These are phyloP conservation scores for Chaenocephalus aceratus DNA, from an alignment of 2,113 vertebrate genomes.

Conservation along the genomic window DNA sequence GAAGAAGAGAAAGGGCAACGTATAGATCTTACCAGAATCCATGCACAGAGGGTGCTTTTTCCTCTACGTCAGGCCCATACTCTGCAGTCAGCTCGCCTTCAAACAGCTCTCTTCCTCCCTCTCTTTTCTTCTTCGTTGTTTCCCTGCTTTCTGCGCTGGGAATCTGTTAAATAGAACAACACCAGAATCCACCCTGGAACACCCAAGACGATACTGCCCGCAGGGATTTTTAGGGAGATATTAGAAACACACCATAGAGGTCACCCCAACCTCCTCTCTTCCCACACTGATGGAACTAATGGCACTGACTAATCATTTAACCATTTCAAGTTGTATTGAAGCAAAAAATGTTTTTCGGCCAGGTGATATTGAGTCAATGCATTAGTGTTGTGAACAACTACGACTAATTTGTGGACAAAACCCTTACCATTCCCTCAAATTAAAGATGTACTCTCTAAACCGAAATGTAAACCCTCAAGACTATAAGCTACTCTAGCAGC, in stretches of 20 bases:
- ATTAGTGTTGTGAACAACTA: slow-evolving; percentile 21
- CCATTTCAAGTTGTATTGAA: slow-evolving; percentile 33
- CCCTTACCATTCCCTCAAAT: slow-evolving; percentile 37
- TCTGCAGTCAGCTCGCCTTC: slow-evolving; percentile 58
- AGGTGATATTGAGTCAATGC: slow-evolving; percentile 14
- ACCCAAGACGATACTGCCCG: slow-evolving; percentile 93
- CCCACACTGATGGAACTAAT: slow-evolving; percentile 61
- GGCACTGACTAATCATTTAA: slow-evolving; percentile 35
- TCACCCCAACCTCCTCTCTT: slow-evolving; percentile 66
- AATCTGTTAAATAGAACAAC: slow-evolving; percentile 91
- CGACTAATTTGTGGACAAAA: slow-evolving; percentile 38
- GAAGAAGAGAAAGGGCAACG: slow-evolving; percentile 72
- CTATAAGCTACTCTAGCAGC: slow-evolving; percentile 39
- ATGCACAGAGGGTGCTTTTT: slow-evolving; percentile 86
- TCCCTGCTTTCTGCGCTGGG: slow-evolving; percentile 78
- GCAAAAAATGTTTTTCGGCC: slow-evolving; percentile 36
- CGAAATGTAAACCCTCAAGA: slow-evolving; percentile 7
- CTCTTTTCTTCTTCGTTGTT: slow-evolving; percentile 77
- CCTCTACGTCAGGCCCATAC: slow-evolving; percentile 82
- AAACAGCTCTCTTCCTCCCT: slow-evolving; percentile 78
- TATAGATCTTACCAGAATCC: slow-evolving; percentile 84
- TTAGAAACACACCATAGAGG: slow-evolving; percentile 82
- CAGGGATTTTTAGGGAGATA: slow-evolving; percentile 82
- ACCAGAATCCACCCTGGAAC: slow-evolving; percentile 89
- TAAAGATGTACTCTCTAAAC: slow-evolving; percentile 45